Evolutionary conservation across 2,797 vertebrate species (phyloP).

Genomic region (Gymnoscopelus microlampas): DNA sequence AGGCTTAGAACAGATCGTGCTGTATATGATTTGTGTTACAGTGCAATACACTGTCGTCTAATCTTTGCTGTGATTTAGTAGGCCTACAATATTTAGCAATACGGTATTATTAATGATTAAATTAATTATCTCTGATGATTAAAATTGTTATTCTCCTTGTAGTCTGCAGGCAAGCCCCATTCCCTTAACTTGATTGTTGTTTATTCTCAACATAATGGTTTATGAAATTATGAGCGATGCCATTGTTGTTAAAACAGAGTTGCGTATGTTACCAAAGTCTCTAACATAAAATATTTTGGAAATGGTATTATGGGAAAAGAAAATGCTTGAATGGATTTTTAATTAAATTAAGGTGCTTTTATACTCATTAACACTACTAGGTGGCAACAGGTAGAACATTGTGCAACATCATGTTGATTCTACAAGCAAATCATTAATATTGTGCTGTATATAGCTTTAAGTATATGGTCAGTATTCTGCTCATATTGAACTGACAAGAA

Average conservation of each 20-base stretch:
- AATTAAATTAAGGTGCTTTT: conserved; percentile 1
- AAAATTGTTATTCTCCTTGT: conserved; percentile 11
- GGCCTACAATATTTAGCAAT: conserved; percentile 24
- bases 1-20: background rate
- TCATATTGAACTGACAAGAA: conserved; percentile 32
- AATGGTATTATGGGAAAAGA: background rate
- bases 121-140: background rate
- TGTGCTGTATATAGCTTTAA: conserved; percentile 62
- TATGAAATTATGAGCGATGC: too few species aligned
- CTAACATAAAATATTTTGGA: conserved; percentile 19
- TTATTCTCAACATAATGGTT: background rate
- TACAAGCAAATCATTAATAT: conserved; percentile 31
- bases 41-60: conserved; percentile 51
- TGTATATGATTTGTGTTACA: conserved; percentile 41
- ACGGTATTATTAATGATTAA: background rate
- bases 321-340: background rate
- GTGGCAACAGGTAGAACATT: conserved; percentile 21
- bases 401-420: conserved; percentile 9
- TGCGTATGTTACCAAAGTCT: conserved; percentile 23
- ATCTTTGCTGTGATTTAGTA: conserved; percentile 42
- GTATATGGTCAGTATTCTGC: conserved; percentile 26
- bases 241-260: background rate
- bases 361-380: background rate
- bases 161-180: background rate
- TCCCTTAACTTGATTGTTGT: too few species aligned